Evolutionary conservation across 1,140 invertebrate genomes (phyloP), one percentile per base, ranked within the genome.

Genomic region (Limonius californicus): DNA sequence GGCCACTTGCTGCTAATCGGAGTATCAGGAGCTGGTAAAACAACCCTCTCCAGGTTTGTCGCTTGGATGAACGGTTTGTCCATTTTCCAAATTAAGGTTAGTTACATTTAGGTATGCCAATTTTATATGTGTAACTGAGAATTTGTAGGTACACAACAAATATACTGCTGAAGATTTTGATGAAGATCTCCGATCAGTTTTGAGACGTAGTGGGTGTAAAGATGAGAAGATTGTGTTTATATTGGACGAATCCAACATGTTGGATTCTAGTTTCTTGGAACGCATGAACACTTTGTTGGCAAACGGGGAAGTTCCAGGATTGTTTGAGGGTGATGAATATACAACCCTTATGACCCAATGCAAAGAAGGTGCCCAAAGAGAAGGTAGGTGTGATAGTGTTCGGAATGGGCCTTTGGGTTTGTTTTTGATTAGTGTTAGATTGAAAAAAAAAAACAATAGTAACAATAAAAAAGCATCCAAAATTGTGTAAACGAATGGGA

Each of bases 11-110:
- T 99, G 63, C 82, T 99, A 0, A 99, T 99, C 74, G 96, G 96
- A 69, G 94, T 97, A 1, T 96, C 95, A 65, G 98, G 98, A 30
- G 94, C 97, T 64, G 98, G 97, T 58, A 99, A 99, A 81, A 99
- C 98, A 0, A 99, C 97, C 11, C 84, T 99, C 54, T 99, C 96
- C 7, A 83, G 97, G 64, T 99, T 99, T 79, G 98, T 99, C 20
- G 97, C 98, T 50, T 99, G 98, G 96, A 98, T 99, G 90, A 99
- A 99, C 80, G 98, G 97, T 20, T 82, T 99, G 1, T 94, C 91
- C 62, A 96, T 99, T 12, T 99, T 99, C 84, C 97, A 98, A 82
- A 97, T 97, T 60, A 95, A 95, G 80, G 45, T 59, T 47, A 3
- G 42, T n/a, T 32, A 65, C 15, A 45, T 45, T 45, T 27, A 9